Evolutionary conservation across 1,140 invertebrate genomes (phyloP).

Genomic region (Gerris buenoi): DNA sequence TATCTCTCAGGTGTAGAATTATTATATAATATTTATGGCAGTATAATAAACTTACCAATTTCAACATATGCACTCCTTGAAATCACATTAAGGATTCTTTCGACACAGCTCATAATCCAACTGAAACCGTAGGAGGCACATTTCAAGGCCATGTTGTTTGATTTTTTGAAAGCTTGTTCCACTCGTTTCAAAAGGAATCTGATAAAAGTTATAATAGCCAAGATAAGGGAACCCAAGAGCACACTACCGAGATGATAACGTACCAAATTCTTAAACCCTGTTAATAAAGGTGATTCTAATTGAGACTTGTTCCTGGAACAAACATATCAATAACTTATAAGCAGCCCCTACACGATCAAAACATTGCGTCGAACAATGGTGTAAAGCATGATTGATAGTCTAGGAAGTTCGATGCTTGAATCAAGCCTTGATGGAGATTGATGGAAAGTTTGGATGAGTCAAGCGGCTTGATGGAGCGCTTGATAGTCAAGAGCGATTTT

Average conservation of each 20-base stretch:
- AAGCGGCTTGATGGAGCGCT: too few species aligned
- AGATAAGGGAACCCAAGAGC: constrained; percentile 57
- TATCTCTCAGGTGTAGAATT: too few species aligned
- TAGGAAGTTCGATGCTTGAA: too few species aligned
- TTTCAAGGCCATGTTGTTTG: constrained; percentile 30
- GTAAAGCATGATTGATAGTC: too few species aligned
- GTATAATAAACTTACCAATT: too few species aligned
- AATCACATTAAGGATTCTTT: constrained; percentile 54
- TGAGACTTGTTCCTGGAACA: constrained; percentile 44
- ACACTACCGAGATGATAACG: constrained; percentile 62
- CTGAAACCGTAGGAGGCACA: constrained; percentile 43
- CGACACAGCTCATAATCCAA: constrained; percentile 57
- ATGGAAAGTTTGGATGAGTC: too few species aligned
- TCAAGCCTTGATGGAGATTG: too few species aligned
- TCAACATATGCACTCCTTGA: constrained; percentile 65
- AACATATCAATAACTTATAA: too few species aligned
- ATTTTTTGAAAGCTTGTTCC: constrained; percentile 28
- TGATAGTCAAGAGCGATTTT: too few species aligned
- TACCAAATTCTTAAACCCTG: constrained; percentile 39
- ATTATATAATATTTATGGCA: too few species aligned
- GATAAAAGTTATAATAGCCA: constrained; percentile 51
- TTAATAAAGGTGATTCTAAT: constrained; percentile 40
- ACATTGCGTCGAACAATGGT: too few species aligned
- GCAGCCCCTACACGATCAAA: too few species aligned
- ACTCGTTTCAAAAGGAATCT: constrained; percentile 35